Evolutionary conservation across 1,140 invertebrate species (phyloP), one percentile per base, ranked within the genome.

Genomic region (Bombus affinis): DNA sequence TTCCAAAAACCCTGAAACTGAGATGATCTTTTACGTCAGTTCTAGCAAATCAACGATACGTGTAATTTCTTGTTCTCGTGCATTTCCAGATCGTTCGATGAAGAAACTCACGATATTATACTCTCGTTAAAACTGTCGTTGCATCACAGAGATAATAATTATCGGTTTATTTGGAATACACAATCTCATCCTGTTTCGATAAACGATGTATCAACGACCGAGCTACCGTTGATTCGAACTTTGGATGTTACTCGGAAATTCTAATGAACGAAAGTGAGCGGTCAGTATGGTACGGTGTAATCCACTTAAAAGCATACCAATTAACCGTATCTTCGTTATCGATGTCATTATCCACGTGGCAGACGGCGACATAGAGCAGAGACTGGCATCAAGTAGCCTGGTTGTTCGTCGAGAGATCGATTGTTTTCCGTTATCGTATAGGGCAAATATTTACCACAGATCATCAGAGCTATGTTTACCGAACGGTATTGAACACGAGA

Each of bases 241-340:
- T 72, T 28, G 2, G 28, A 12, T 15, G 5, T 37, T 28, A 22
- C 10, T 57, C 1, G 12, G 22, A 75, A 37, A 75, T 75, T 25
- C 44, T 75, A 25, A 9, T 22, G 32, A 15, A 4, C 66, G 42
- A 47, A 71, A 81, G 25, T 22, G 37, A 71, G 9, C 22, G 44
- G n/a, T 32, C 70, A n/a, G 5, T 73, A 62, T 73, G 35, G 13
- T 47, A 25, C n/a, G 1, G 22, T 5, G 22, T 22, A 44, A 66
- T 35, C 15, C 15, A 28, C 9, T 35, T 37, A 28, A 79, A 68
- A 79, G 65, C 28, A 25, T 28, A 5, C 12, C 39, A 13, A 66
- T 66, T 81, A 44, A 32, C 10, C 53, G n/a, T 73, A 73, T 73
- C 65, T 32, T 32, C 47, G 44, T 81, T 81, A 81, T 72, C 68